Conservation (phyloP, 2,797 vertebrate species). For the Echiichthys vipera region DNA sequence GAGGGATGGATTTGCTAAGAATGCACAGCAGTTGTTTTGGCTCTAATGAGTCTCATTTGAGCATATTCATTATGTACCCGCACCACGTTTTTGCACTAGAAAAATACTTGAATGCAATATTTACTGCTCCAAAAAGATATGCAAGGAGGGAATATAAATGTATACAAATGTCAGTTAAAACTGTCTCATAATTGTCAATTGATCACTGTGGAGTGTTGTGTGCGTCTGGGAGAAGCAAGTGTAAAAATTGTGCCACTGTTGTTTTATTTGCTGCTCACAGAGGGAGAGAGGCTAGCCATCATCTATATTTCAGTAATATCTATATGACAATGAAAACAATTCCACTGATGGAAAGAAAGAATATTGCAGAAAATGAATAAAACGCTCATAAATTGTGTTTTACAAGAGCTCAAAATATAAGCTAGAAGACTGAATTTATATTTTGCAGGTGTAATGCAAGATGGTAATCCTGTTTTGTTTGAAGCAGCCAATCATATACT, state of each 20-base stretch:
- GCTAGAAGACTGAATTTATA: not conserved
- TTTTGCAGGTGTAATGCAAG: not conserved
- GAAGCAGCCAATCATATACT: not conserved
- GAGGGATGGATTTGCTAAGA: not conserved
- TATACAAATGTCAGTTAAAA: slow-evolving; percentile 16
- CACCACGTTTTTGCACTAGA: no score
- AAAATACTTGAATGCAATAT: slow-evolving; percentile 1
- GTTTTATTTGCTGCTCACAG: slow-evolving; percentile 14
- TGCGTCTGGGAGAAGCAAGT: slow-evolving; percentile 9
- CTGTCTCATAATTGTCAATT: slow-evolving; percentile 3
- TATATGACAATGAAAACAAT: slow-evolving; percentile 10
- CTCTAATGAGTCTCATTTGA: slow-evolving; percentile 29
- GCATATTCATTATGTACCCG: slow-evolving; percentile 10
- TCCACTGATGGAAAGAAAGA: slow-evolving; percentile 9
- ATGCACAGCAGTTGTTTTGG: slow-evolving; percentile 14
- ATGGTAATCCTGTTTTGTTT: not conserved
- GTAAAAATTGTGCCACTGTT: not conserved
- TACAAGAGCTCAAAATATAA: not conserved
- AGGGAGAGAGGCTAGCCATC: not conserved
- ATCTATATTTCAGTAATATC: not conserved
- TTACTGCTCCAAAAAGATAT: not conserved
- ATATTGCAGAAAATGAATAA: slow-evolving; percentile 32
- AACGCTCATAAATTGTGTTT: slow-evolving; percentile 34
- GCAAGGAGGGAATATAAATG: not conserved
- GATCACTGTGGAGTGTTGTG: not conserved